phyloP scores from a whole-genome alignment of 35 echinoderm and acorn worm genomes.

The Strongylocentrotus purpuratus region DNA sequence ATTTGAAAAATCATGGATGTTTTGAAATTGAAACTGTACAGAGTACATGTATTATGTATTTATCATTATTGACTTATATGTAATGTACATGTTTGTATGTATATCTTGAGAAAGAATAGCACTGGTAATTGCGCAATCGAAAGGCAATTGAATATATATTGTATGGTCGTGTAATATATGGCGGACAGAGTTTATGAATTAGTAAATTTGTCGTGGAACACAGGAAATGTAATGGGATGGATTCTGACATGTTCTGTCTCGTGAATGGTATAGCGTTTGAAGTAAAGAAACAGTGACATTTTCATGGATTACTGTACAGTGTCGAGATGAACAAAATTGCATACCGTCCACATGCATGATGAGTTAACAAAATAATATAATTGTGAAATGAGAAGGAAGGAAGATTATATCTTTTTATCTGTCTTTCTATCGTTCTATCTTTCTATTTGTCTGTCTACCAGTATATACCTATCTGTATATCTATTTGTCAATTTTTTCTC shows the following conservation, averaged over 20 bases:
- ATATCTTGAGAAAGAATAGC: neutral
- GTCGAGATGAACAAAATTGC: neutral
- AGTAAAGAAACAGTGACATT: neutral
- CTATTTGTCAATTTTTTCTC: neutral
- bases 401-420: too few species aligned
- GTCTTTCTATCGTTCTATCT: too few species aligned
- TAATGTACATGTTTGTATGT: constrained; percentile 4
- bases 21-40: neutral
- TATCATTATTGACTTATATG: neutral
- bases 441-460: too few species aligned
- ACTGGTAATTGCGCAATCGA: constrained; percentile 5
- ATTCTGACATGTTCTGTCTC: neutral
- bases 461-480: neutral
- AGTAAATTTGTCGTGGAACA: neutral
- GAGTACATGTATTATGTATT: neutral
- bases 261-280: neutral
- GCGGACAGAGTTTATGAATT: neutral
- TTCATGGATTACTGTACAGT: neutral
- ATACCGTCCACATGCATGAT: neutral
- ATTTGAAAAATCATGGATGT: neutral
- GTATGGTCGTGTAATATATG: neutral
- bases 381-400: too few species aligned
- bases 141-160: neutral
- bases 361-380: neutral
- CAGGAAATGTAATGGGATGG: neutral